Evolutionary conservation across 2,113 vertebrate species (phyloP).

Genomic region (Channa argus): DNA sequence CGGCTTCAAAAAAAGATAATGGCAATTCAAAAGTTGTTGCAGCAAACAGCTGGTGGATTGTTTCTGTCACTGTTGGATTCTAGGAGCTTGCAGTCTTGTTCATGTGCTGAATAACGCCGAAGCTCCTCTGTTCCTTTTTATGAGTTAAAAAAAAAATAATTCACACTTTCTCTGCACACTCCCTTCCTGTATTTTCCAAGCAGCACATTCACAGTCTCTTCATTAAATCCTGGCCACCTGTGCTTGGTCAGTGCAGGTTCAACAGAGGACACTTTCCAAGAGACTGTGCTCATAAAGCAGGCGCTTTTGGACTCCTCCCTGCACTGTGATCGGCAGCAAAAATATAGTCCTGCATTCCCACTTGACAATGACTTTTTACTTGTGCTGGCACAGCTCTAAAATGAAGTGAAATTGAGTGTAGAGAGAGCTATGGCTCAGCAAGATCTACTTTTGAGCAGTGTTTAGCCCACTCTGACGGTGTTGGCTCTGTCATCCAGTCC

Average conservation of each 20-base stretch:
- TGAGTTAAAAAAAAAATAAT: background rate
- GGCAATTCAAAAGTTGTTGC: background rate
- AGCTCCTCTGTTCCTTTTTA: slow-evolving; percentile 1
- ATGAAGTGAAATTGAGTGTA: slow-evolving; percentile 59
- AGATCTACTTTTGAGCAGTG: slow-evolving; percentile 58
- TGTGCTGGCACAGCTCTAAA: slow-evolving; percentile 56
- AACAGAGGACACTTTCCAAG: slow-evolving; percentile 32
- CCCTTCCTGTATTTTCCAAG: background rate
- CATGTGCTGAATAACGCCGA: background rate
- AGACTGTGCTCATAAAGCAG: slow-evolving; percentile 42
- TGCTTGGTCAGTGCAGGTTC: slow-evolving; percentile 32
- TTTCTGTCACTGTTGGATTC: slow-evolving; percentile 7
- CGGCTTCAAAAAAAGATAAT: slow-evolving; percentile 15
- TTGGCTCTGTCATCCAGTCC: slow-evolving; percentile 47
- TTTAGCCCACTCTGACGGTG: slow-evolving; percentile 45
- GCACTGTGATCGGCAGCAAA: slow-evolving; percentile 22
- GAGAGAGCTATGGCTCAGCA: slow-evolving; percentile 56
- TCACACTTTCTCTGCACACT: no score
- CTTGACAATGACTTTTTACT: slow-evolving; percentile 55
- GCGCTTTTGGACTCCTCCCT: slow-evolving; percentile 41
- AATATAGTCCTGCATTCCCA: slow-evolving; percentile 49
- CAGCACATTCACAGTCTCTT: slow-evolving; percentile 13
- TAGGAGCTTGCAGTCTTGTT: background rate
- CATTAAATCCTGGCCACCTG: slow-evolving; percentile 44
- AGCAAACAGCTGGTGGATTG: slow-evolving; percentile 12